A percentile compares a stretch with the other conserved stretches of the same genome.
phyloP scores from a whole-genome alignment of 1,140 invertebrate species.

The Drosophila nigrodunni region DNA sequence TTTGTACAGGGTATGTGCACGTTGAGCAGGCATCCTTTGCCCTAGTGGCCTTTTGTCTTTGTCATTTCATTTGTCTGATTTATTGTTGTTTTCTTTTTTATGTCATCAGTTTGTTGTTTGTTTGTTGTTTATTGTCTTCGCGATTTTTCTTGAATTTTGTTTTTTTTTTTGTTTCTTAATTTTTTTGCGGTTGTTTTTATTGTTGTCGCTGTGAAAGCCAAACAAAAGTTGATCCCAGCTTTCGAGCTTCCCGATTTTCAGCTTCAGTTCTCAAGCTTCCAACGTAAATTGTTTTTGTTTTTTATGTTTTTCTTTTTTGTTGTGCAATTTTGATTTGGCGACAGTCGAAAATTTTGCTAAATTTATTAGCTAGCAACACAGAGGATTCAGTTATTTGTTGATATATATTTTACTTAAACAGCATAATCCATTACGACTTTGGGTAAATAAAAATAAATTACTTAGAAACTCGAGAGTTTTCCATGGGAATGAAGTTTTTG shows the following conservation, averaged over 20 bases:
- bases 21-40: not conserved
- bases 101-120: slow-evolving; percentile 10
- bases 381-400: slow-evolving; percentile 14
- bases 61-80: slow-evolving; percentile 10
- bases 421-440: slow-evolving; percentile 1
- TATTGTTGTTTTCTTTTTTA: slow-evolving; percentile 17
- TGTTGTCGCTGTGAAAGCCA: not conserved
- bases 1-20: slow-evolving; percentile 1
- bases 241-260: not conserved
- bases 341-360: not conserved
- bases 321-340: not conserved
- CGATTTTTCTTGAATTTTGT: not conserved
- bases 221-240: slow-evolving; percentile 4
- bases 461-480: too few species aligned
- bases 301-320: not conserved
- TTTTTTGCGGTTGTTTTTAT: not conserved
- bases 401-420: not conserved
- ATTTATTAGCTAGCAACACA: not conserved
- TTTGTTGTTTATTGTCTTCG: slow-evolving; percentile 17
- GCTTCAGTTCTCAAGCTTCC: not conserved
- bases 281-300: too few species aligned
- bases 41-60: slow-evolving; percentile 3
- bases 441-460: not conserved
- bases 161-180: not conserved
- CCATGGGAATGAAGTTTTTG: too few species aligned